phyloP scores from a whole-genome alignment of 1,140 invertebrate genomes.

The Conus ventricosus region DNA sequence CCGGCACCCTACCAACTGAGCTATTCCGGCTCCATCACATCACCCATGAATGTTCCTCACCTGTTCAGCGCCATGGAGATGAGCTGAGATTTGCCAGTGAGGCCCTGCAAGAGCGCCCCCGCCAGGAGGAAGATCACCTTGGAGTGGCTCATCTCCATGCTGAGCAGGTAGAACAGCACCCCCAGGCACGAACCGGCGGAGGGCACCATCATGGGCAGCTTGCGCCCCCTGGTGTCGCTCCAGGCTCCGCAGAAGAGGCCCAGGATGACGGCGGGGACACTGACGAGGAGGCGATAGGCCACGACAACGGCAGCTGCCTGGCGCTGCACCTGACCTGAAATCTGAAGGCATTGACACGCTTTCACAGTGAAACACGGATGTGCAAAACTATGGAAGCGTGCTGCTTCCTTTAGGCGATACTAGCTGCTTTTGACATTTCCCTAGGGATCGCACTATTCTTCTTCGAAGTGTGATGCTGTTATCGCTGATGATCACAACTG shows the following conservation, averaged over 20 bases:
- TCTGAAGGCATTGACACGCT: neutral
- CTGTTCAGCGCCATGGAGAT: slow-evolving; percentile 73
- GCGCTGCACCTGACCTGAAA: slow-evolving; percentile 63
- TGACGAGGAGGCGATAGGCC: slow-evolving; percentile 68
- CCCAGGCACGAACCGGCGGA: slow-evolving; percentile 67
- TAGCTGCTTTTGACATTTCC: too few relatives aligned
- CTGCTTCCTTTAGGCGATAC: too few relatives aligned
- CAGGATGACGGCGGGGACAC: slow-evolving; percentile 70
- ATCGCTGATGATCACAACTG: too few relatives aligned
- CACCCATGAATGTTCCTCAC: neutral
- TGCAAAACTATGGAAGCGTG: too few relatives aligned
- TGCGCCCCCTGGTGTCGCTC: slow-evolving; percentile 72
- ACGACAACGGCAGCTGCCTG: slow-evolving; percentile 65
- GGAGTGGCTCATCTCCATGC: slow-evolving; percentile 44
- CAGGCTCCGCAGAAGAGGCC: slow-evolving; percentile 73
- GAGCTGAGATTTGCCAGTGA: slow-evolving; percentile 70
- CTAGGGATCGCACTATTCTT: too few relatives aligned
- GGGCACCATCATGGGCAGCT: slow-evolving; percentile 73
- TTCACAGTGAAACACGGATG: too few relatives aligned
- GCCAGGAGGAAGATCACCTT: slow-evolving; percentile 61
- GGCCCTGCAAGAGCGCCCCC: slow-evolving; percentile 67
- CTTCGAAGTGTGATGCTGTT: too few relatives aligned
- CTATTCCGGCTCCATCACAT: too few relatives aligned
- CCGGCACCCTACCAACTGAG: too few relatives aligned
- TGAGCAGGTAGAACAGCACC: slow-evolving; percentile 67